These are phyloP conservation scores for Himalopsyche tibetana DNA, from an alignment of 2,888 invertebrate species.

Conservation along the genomic window DNA sequence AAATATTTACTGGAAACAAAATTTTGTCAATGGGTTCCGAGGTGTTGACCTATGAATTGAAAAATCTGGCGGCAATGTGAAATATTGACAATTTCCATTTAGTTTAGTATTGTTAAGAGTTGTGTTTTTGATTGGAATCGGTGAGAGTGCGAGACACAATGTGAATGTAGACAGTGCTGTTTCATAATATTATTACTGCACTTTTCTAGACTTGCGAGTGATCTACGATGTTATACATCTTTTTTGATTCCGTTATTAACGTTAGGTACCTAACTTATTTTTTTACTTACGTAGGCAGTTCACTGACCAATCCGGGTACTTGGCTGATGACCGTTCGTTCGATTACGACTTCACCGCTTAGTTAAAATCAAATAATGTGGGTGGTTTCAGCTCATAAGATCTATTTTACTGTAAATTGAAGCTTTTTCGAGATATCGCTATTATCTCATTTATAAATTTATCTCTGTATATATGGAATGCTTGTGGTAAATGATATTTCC, in stretches of 20 bases:
- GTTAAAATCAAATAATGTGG: too few relatives aligned
- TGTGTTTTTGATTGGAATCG: not conserved
- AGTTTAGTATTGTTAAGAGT: not conserved
- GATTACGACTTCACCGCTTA: too few relatives aligned
- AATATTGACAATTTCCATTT: conserved; percentile 26
- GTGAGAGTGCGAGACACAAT: not conserved
- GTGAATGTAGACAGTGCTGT: conserved; percentile 22
- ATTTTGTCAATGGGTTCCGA: too few relatives aligned
- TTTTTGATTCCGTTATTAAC: not conserved
- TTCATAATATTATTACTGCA: not conserved
- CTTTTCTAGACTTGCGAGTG: conserved; percentile 3
- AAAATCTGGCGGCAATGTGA: not conserved
- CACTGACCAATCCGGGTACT: not conserved
- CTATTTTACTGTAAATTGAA: conserved; percentile 1
- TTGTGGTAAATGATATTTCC: not conserved
- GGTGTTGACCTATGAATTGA: too few relatives aligned
- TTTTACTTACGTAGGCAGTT: conserved; percentile 1
- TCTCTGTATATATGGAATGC: not conserved
- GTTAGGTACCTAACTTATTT: not conserved
- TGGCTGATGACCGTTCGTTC: not conserved
- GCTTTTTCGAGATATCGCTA: not conserved
- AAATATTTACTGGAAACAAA: too few relatives aligned
- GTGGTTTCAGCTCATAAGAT: too few relatives aligned
- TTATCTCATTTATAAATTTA: conserved; percentile 12
- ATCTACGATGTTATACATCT: not conserved